Conservation (phyloP, 2,888 invertebrate genomes). For the Synanthedon tipuliformis region DNA sequence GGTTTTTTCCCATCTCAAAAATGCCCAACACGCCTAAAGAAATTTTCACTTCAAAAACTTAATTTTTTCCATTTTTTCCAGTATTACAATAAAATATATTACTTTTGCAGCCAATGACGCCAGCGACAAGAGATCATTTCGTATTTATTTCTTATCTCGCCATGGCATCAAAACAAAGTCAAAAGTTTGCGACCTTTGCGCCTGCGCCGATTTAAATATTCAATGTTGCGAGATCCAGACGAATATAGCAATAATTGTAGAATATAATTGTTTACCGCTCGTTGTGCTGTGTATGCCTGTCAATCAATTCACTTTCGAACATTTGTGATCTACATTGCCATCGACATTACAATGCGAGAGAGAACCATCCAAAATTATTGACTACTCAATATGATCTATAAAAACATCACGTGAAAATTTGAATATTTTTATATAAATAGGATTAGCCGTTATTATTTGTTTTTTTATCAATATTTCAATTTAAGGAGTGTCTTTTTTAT, state of each 20-base stretch:
- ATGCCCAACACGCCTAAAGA: too few relatives aligned
- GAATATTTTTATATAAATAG: too few relatives aligned
- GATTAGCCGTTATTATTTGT: too few relatives aligned
- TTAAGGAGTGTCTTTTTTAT: too few relatives aligned
- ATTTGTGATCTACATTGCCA: constrained; percentile 46
- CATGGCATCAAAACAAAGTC: constrained; percentile 60
- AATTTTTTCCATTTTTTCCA: background rate
- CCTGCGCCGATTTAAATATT: constrained; percentile 35
- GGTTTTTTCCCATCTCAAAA: too few relatives aligned
- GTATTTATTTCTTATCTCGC: constrained; percentile 40
- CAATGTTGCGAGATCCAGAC: constrained; percentile 33
- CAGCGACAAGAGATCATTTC: constrained; percentile 27
- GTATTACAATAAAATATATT: too few relatives aligned
- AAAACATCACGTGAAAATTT: too few relatives aligned
- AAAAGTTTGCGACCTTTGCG: constrained; percentile 57
- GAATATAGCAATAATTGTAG: constrained; percentile 50
- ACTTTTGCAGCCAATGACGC: constrained; percentile 19
- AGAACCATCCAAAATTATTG: constrained; percentile 6
- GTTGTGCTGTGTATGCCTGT: constrained; percentile 51
- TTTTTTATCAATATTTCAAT: too few relatives aligned
- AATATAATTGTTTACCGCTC: constrained; percentile 48
- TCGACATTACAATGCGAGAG: constrained; percentile 24
- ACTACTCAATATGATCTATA: too few relatives aligned
- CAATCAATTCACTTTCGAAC: constrained; percentile 59
- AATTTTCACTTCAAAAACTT: too few relatives aligned